Percentiles rank a stretch among this genome's conserved stretches.
phyloP scores from a whole-genome alignment of 2,797 vertebrate genomes.

The Vultur gryphus region DNA sequence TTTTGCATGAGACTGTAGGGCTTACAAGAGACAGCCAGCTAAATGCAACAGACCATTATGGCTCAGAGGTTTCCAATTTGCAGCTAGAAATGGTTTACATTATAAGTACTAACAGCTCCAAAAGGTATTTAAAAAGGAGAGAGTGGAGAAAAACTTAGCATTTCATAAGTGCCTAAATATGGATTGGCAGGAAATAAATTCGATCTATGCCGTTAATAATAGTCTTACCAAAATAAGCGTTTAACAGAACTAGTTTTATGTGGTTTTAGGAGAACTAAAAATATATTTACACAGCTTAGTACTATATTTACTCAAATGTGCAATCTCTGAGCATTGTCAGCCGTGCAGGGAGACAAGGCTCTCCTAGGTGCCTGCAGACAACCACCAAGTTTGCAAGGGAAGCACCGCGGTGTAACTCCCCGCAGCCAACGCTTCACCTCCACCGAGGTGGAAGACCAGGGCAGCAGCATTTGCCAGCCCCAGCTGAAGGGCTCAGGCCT shows the following conservation, averaged over 20 bases:
- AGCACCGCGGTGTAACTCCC: not conserved
- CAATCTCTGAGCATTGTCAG: not conserved
- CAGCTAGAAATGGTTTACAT: slow-evolving; percentile 15
- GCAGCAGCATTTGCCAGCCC: not conserved
- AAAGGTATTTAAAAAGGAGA: not conserved
- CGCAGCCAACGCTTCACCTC: not conserved
- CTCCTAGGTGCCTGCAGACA: not conserved
- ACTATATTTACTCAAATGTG: not conserved
- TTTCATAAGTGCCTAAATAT: not conserved
- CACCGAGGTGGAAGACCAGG: not conserved
- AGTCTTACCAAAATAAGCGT: not conserved
- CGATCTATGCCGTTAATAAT: not conserved
- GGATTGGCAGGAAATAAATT: not conserved
- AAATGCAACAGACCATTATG: not conserved
- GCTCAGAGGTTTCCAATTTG: slow-evolving; percentile 24
- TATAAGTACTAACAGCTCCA: not conserved
- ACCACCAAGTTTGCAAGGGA: not conserved
- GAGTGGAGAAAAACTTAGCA: not conserved
- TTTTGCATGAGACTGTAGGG: not conserved
- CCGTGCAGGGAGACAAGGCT: not conserved
- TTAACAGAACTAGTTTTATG: not conserved
- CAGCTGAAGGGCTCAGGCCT: not conserved
- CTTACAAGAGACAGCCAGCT: not conserved
- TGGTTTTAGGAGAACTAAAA: not conserved
- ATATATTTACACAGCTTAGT: not conserved